phyloP scores from a whole-genome alignment of 2,113 vertebrate genomes.

The Protomyctophum bolini region DNA sequence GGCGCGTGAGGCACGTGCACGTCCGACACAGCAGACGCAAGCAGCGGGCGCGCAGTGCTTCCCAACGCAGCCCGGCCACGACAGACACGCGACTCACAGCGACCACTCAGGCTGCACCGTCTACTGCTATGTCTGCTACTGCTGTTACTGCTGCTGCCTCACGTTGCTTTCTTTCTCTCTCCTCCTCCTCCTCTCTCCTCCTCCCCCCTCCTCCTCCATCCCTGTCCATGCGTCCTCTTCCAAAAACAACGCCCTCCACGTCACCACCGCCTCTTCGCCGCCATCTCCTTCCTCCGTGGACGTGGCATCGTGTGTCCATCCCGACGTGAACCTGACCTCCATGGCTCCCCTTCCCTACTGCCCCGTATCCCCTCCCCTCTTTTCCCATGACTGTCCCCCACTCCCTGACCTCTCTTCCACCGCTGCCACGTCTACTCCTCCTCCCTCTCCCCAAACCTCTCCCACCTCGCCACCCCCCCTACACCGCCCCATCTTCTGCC shows the following conservation, averaged over 20 bases:
- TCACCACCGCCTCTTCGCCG: constrained; percentile 69
- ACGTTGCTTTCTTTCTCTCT: constrained; percentile 86
- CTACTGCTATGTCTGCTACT: constrained; percentile 83
- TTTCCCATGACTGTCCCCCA: constrained; percentile 67
- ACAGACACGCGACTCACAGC: constrained; percentile 59
- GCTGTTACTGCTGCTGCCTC: constrained; percentile 82
- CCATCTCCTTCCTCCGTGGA: constrained; percentile 81
- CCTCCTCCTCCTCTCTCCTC: constrained; percentile 82
- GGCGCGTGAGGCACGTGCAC: constrained; percentile 21
- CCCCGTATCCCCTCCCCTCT: constrained; percentile 78
- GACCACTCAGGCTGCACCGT: constrained; percentile 74
- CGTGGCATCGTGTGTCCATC: constrained; percentile 64
- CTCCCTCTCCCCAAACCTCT: constrained; percentile 63
- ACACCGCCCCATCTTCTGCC: constrained; percentile 72
- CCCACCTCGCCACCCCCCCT: constrained; percentile 76
- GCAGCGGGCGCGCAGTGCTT: constrained; percentile 48
- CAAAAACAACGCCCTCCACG: background rate
- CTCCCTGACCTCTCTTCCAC: constrained; percentile 45
- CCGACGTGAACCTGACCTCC: constrained; percentile 54
- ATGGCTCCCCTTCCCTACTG: constrained; percentile 39
- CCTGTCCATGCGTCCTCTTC: constrained; percentile 24
- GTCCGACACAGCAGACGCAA: constrained; percentile 46
- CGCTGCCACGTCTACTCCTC: constrained; percentile 74
- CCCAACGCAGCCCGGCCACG: constrained; percentile 27
- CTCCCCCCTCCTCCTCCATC: constrained; percentile 42